Base-by-base conservation (phyloP, 2,888 invertebrate genomes). In the Melipona beecheii region DNA sequence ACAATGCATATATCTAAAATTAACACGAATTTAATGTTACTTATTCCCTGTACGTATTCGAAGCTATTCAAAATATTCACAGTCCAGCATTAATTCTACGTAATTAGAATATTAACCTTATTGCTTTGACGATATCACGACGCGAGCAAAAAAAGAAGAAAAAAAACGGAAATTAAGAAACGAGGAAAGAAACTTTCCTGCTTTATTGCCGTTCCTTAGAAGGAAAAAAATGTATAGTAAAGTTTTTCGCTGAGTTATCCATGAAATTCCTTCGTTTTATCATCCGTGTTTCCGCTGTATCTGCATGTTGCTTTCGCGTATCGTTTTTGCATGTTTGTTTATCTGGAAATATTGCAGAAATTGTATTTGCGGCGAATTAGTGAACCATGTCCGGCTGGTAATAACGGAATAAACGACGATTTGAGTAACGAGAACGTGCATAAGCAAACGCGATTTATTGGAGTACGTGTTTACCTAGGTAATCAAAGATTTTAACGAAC, bases 121-220 rank as follows among this genome's bases (percentile, higher is more conserved):
- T 65, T 65, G 65, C 49, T 50, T 64, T 31, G 56, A 15, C 21
- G 49, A 62, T 43, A 9, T 62, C 72, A 50, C 65, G 58, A 54
- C 27, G 71, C 58, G 11, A 21, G 36, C n/a, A 54, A 13, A 24
- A 9, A 43, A 43, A 11, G 36, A 13, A 21, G 3, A 27, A 4
- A 5, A 24, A 77, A 74, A 78, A 75, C 62, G 82, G 66, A 75
- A 81, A 81, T 72, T 75, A 68, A 68, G 82, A 58, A 68, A 81
- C 70, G 36, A 24, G 43, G 72, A 62, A 66, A 65, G 65, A 75
- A 81, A 54, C 56, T 71, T 81, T 72, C 60, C 71, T 31, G 65
- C 31, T 75, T 81, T 81, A 52, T 69, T 80, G 66, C n/a, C 54
- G 21, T 13, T 66, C 71, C 70, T 54, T 19, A 24, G 27, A 36